Base-by-base conservation (phyloP, 2,888 invertebrate genomes). In the Cryptus armator region DNA sequence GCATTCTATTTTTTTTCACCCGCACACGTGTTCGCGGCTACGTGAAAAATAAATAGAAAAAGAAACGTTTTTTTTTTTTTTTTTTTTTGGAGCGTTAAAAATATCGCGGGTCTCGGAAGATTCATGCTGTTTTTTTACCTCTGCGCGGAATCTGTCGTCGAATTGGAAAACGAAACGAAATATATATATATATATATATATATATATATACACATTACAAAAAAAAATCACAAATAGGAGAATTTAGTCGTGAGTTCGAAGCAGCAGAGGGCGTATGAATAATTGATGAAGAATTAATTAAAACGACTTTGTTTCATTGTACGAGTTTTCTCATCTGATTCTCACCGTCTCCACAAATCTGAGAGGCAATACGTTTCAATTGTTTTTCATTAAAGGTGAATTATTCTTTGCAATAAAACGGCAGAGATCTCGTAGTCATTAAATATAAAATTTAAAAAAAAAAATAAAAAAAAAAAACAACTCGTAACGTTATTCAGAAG, bases 1-100 rank as follows among this genome's bases (percentile, higher is more conserved):
- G 62, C 74, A 74, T 74, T 74, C 74, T 48, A 74, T 74, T 74
- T 74, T 59, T 72, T 64, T 74, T 44, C 46, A 62, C 32, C 62
- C 74, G 74, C 74, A 6, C 19, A 16, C n/a, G 59, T 44, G 62
- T 75, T 46, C 44, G 51, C 56, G 46, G 77, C 43, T 53, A 43
- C 53, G 68, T 56, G 56, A 68, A 43, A 46, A 74, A 62, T 44
- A 74, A 59, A 29, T 56, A 56, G 19, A 16, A 32, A 51, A 53
- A 4, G 3, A 37, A 71, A 59, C 16, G 37, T 32, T 32, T 46
- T 62, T 74, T 62, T 46, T 72, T 59, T 46, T 32, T 32, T 46
- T 62, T 74, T 62, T 46, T 6, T 29, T 9, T 59, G 16, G 59
- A 32, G 16, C 48, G 62, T 64, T 75, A 64, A 64, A 75, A 75